Percentiles rank a stretch among this genome's conserved stretches.
Conservation (phyloP, 2,797 vertebrate genomes). For the Macropus fuliginosus region DNA sequence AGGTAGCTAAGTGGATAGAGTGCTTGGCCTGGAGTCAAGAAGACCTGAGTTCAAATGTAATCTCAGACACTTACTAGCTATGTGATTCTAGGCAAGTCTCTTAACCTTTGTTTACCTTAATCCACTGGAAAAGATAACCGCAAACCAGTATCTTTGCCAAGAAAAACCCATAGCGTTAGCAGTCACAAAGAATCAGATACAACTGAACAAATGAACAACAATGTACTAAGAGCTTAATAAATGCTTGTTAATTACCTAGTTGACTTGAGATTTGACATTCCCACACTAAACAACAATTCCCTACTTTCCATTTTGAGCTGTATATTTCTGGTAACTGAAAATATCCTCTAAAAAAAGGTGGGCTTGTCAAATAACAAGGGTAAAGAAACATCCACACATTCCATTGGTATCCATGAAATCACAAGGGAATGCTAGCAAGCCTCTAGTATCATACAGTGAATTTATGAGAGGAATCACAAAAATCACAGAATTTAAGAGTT, state of each 20-base stretch:
- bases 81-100: too few relatives aligned
- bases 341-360: neutral
- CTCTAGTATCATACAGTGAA: neutral
- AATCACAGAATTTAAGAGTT: neutral
- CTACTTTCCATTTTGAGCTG: neutral
- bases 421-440: neutral
- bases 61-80: neutral
- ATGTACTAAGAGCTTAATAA: neutral
- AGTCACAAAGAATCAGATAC: neutral
- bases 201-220: neutral
- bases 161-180: neutral
- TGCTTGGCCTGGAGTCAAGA: neutral
- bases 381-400: neutral
- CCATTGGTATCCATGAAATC: neutral
- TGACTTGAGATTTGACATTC: neutral
- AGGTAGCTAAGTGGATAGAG: neutral
- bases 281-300: neutral
- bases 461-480: neutral
- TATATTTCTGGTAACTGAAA: neutral
- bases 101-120: too few relatives aligned
- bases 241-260: neutral
- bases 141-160: neutral
- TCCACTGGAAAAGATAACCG: too few relatives aligned
- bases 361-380: neutral
- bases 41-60: neutral